A percentile compares a stretch with the other conserved stretches of the same genome.
These are phyloP conservation scores for Philonicus albiceps DNA, from an alignment of 2,888 invertebrate genomes.

Conservation along the genomic window DNA sequence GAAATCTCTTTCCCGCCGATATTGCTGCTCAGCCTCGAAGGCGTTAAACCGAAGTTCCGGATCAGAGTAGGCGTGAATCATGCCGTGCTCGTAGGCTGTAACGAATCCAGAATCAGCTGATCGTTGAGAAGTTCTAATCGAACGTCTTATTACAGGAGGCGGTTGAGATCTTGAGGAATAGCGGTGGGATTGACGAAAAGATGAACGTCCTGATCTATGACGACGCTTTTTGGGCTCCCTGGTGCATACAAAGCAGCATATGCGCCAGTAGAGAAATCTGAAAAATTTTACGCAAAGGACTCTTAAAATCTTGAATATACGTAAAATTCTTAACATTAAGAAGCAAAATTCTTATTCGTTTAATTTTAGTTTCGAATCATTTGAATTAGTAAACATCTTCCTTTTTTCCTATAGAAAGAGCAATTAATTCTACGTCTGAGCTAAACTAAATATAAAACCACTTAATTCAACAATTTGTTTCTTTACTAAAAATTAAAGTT, in stretches of 20 bases:
- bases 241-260: slow-evolving; percentile 90
- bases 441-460: too few species aligned
- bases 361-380: too few species aligned
- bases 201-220: slow-evolving; percentile 63
- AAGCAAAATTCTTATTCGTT: too few species aligned
- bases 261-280: slow-evolving; percentile 91
- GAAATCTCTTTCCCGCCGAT: not conserved
- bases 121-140: slow-evolving; percentile 68
- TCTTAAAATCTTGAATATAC: too few species aligned
- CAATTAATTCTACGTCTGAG: too few species aligned
- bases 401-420: too few species aligned
- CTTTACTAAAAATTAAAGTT: too few species aligned
- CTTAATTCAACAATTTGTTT: too few species aligned
- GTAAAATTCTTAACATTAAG: too few species aligned
- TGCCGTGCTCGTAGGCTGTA: slow-evolving; percentile 63
- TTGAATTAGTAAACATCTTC: too few species aligned
- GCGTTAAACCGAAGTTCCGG: slow-evolving; percentile 68
- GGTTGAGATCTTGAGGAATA: slow-evolving; percentile 63
- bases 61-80: slow-evolving; percentile 75
- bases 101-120: slow-evolving; percentile 72
- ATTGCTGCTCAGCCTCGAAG: slow-evolving; percentile 52
- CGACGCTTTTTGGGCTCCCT: slow-evolving; percentile 70
- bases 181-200: slow-evolving; percentile 57
- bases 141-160: slow-evolving; percentile 65
- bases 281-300: too few species aligned